phyloP scores from a whole-genome alignment of 2,797 vertebrate species.

The Lacerta bilineata region DNA sequence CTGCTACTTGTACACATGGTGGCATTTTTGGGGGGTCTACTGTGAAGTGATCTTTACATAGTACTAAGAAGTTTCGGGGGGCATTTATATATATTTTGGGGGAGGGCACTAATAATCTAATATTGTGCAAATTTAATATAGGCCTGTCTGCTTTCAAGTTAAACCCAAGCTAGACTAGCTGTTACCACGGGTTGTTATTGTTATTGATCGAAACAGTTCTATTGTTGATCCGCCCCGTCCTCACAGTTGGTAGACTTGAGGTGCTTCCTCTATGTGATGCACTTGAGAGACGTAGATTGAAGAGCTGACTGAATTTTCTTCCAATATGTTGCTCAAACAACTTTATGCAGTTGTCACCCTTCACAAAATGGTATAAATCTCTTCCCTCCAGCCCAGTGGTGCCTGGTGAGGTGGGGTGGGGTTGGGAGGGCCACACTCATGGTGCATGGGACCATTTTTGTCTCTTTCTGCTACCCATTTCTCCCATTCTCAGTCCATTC shows the following conservation, averaged over 20 bases:
- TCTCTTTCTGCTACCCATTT: background rate
- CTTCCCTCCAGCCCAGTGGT: background rate
- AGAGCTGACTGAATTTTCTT: background rate
- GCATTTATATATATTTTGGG: background rate
- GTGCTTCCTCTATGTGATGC: background rate
- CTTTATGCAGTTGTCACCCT: background rate
- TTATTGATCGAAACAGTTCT: background rate
- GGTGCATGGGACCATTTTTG: no score
- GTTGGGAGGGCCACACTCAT: no score
- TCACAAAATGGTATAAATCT: background rate
- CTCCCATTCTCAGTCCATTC: background rate
- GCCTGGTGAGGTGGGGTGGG: background rate
- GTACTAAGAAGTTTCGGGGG: background rate
- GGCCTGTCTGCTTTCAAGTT: constrained; percentile 6
- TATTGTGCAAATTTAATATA: background rate
- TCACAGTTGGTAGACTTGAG: background rate
- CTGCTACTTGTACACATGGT: background rate
- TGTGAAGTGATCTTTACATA: background rate
- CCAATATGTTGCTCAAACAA: background rate
- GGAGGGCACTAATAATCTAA: background rate
- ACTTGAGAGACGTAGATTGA: background rate
- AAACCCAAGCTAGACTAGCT: background rate
- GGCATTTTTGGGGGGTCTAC: background rate
- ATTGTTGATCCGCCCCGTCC: background rate
- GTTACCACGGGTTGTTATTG: background rate